These are phyloP conservation scores for Procambarus clarkii DNA, from an alignment of 1,140 invertebrate species.

Conservation along the genomic window DNA sequence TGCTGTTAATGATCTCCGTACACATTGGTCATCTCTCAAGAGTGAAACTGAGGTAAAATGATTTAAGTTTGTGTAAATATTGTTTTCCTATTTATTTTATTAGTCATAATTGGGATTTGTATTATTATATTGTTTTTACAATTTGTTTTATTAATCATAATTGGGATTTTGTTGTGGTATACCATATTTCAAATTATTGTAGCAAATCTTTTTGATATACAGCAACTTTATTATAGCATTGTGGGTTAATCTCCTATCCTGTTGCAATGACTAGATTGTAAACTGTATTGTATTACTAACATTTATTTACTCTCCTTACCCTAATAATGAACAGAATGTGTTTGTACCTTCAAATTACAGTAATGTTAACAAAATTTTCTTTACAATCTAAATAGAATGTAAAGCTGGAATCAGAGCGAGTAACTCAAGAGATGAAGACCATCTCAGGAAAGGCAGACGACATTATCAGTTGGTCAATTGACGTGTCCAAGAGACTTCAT, in stretches of 20 bases:
- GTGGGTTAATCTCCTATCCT: no score
- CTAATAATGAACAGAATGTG: neutral
- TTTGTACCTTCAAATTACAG: neutral
- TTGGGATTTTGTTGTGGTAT: no score
- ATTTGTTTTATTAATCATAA: no score
- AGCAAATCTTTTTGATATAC: no score
- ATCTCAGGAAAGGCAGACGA: constrained; percentile 25
- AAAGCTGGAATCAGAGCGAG: constrained; percentile 41
- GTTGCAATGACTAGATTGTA: no score
- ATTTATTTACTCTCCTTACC: neutral
- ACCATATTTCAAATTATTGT: no score
- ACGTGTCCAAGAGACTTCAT: constrained; percentile 78
- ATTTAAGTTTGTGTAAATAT: no score
- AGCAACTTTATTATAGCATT: no score
- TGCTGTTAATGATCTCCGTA: constrained; percentile 79
- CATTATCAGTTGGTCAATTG: constrained; percentile 74
- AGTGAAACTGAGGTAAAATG: constrained; percentile 79
- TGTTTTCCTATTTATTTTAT: no score
- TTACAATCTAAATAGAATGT: constrained; percentile 28
- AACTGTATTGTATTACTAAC: neutral
- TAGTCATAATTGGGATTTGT: no score
- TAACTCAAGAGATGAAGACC: constrained; percentile 6
- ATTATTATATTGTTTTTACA: no score
- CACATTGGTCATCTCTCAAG: constrained; percentile 83
- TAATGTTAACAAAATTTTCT: constrained; percentile 31